Conservation (phyloP, 2,113 vertebrate species). For the Typhlomys cinereus region DNA sequence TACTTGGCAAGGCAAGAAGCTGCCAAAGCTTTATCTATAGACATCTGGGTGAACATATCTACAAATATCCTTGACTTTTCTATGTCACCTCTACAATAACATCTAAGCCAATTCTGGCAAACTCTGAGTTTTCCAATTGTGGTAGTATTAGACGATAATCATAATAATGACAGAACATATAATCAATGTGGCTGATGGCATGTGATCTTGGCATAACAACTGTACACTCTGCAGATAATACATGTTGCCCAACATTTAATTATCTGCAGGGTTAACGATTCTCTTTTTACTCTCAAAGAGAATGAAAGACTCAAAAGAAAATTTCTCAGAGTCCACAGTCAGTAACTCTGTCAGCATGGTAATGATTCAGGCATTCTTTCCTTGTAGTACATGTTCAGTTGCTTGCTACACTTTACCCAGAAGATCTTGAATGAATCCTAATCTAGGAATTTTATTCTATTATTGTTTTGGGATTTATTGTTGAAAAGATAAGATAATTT, state of each 20-base stretch:
- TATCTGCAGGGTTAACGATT: constrained; percentile 34
- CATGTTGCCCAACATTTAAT: neutral
- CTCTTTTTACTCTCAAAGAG: neutral
- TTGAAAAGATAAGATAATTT: neutral
- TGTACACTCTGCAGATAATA: neutral
- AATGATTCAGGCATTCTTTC: neutral
- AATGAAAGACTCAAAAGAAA: neutral
- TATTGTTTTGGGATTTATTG: neutral
- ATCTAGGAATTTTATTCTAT: neutral
- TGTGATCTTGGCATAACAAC: neutral
- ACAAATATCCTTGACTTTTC: constrained; percentile 6
- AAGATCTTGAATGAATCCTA: neutral
- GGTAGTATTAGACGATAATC: neutral
- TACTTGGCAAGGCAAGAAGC: neutral
- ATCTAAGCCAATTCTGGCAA: neutral
- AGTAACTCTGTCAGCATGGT: neutral
- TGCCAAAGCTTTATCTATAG: neutral
- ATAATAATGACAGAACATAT: neutral
- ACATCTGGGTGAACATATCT: neutral
- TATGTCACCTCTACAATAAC: neutral
- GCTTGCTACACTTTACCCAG: neutral
- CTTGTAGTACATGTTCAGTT: neutral
- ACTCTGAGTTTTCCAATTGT: neutral
- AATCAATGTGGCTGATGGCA: neutral
- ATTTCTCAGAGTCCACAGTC: neutral